Base-by-base conservation (phyloP, 2,113 vertebrate species). In the Tragelaphus scriptus region DNA sequence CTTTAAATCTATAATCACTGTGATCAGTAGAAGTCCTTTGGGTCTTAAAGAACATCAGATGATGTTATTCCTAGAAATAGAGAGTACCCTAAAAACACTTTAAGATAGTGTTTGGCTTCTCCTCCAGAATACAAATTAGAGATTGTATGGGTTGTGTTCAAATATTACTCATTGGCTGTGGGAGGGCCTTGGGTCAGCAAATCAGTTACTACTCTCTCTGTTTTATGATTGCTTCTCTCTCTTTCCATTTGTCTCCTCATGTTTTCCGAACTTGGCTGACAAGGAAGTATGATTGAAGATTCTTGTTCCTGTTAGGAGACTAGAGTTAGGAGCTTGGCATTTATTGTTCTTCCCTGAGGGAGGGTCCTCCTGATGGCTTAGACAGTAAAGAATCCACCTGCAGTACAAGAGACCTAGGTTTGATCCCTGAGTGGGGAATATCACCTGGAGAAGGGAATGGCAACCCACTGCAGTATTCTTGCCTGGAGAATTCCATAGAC, bases 181-280 rank as follows among this genome's bases (percentile, higher is more conserved):
- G 0, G 1, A n/a, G 2, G 44, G 0, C 3, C 85, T 47, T 6
- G 9, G 13, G 2, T 16, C 79, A 9, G 8, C 65, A 19, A 17
- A 26, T 77, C 68, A 25, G 25, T 12, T 58, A 5, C 36, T 32
- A 61, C 1, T 26, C 36, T 25, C 32, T 13, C 15, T 0, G 12
- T 59, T 6, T 56, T 8, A 8, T 1, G 4, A 19, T 5, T 12
- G 28, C 10, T 23, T 68, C 44, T 82, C 30, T 94, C 44, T 85
- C n/a, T 19, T 93, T 75, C 30, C 63, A 75, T 81, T 21, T 88
- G 49, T 63, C 86, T 63, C 53, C 40, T 89, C n/a, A 0, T 7
- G 12, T 81, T 68, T 80, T 75, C 96, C 93, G 61, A 59, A 12
- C 40, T 44, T 16, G 28, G n/a, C 19, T 55, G 25, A 32, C n/a